These are phyloP conservation scores for Erythrolamprus reginae DNA, from an alignment of 2,113 vertebrate genomes.

Conservation along the genomic window DNA sequence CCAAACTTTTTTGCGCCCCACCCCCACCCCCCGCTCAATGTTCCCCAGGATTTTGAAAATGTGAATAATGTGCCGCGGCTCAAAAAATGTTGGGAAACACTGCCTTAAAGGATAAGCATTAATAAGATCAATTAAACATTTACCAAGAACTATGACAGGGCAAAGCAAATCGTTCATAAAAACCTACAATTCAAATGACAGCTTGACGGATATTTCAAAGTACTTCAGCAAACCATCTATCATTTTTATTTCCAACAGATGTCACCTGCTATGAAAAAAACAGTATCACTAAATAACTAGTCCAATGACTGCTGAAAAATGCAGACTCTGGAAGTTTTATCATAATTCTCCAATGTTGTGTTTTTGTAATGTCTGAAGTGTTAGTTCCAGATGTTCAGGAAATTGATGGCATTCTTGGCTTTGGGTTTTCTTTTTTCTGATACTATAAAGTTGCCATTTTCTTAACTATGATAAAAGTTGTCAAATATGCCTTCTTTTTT, in stretches of 20 bases:
- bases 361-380: conserved; percentile 1
- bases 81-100: no score
- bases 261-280: neutral
- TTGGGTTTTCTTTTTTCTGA: neutral
- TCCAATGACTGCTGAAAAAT: conserved; percentile 3
- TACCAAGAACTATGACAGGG: neutral
- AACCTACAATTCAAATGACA: neutral
- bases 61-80: no score
- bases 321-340: conserved; percentile 8
- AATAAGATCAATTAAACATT: conserved; percentile 21
- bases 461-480: conserved; percentile 5
- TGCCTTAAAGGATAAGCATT: conserved; percentile 6
- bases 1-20: no score
- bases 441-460: conserved; percentile 3
- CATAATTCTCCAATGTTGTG: conserved; percentile 9
- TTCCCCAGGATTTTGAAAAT: no score
- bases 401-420: conserved; percentile 1
- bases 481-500: neutral
- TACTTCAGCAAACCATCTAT: neutral
- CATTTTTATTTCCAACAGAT: conserved; percentile 18
- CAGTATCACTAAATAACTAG: neutral
- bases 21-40: no score
- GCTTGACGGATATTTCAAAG: neutral
- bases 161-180: conserved; percentile 1
- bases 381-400: conserved; percentile 18